A percentile compares a stretch with the other conserved stretches of the same genome.
Conservation (phyloP, 2,797 vertebrate species). For the Xiphorhynchus erythropygius region DNA sequence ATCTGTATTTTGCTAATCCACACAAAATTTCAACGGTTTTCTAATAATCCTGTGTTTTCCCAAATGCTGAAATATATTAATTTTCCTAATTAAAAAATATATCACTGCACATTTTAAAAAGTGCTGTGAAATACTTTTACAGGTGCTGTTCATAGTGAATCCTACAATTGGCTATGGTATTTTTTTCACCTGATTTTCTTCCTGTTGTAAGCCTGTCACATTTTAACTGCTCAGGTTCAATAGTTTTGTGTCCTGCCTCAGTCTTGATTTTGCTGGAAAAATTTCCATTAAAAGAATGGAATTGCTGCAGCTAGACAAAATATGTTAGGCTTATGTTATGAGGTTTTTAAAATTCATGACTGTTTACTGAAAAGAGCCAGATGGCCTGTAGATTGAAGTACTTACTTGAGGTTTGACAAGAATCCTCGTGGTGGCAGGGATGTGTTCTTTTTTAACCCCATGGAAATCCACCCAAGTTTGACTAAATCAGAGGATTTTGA, state of each 20-base stretch:
- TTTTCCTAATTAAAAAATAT: background rate
- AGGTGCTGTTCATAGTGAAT: background rate
- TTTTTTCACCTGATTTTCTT: background rate
- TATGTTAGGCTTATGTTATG: background rate
- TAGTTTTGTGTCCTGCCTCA: background rate
- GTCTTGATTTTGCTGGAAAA: background rate
- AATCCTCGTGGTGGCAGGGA: background rate
- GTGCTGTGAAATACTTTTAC: background rate
- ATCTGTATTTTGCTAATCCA: background rate
- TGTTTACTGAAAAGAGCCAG: background rate
- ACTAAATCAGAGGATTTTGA: background rate
- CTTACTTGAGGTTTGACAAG: background rate
- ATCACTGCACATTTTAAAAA: background rate
- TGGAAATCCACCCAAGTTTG: background rate
- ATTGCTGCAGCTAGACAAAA: background rate
- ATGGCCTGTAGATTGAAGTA: background rate
- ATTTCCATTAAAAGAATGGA: background rate
- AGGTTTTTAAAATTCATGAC: background rate
- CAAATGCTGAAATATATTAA: background rate
- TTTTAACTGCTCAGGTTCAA: background rate
- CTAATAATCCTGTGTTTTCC: background rate
- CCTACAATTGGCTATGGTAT: background rate
- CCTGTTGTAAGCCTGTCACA: background rate
- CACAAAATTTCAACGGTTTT: background rate
- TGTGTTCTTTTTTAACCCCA: background rate